A percentile compares a stretch with the other conserved stretches of the same genome.
Conservation (phyloP, 2,113 vertebrate genomes). For the Amphilophus citrinellus region DNA sequence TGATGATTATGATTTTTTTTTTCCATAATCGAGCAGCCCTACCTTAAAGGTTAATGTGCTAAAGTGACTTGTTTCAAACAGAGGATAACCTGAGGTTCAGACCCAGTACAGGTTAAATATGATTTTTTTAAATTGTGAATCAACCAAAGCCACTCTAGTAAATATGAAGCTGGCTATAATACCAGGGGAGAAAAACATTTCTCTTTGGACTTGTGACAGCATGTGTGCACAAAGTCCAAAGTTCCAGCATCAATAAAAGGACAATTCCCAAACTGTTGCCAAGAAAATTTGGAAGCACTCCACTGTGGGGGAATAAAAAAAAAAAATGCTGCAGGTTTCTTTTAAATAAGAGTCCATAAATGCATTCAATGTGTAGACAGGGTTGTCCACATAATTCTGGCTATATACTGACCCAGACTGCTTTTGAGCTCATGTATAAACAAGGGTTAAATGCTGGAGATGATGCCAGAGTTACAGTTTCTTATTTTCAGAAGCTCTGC, state of each 20-base stretch:
- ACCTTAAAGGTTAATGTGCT: not conserved
- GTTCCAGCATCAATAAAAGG: not conserved
- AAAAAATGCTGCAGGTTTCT: not conserved
- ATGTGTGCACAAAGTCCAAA: slow-evolving; percentile 2
- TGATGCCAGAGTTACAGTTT: not conserved
- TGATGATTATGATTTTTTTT: too few species aligned
- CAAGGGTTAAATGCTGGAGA: not conserved
- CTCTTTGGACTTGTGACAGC: not conserved
- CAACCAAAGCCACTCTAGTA: not conserved
- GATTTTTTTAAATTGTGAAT: not conserved
- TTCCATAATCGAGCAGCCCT: too few species aligned
- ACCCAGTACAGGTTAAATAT: not conserved
- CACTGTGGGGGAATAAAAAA: not conserved
- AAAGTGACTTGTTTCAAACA: not conserved
- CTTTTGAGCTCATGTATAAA: not conserved
- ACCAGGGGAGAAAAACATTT: too few species aligned
- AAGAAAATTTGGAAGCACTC: not conserved
- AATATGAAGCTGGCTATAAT: not conserved
- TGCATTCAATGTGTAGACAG: not conserved
- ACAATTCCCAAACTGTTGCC: not conserved
- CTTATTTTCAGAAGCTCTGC: not conserved
- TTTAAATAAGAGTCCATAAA: not conserved
- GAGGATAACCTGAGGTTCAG: not conserved
- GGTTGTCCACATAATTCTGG: not conserved
- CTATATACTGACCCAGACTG: not conserved